Base-by-base conservation (phyloP, 2,888 invertebrate species). In the Trissolcus brochymenae region DNA sequence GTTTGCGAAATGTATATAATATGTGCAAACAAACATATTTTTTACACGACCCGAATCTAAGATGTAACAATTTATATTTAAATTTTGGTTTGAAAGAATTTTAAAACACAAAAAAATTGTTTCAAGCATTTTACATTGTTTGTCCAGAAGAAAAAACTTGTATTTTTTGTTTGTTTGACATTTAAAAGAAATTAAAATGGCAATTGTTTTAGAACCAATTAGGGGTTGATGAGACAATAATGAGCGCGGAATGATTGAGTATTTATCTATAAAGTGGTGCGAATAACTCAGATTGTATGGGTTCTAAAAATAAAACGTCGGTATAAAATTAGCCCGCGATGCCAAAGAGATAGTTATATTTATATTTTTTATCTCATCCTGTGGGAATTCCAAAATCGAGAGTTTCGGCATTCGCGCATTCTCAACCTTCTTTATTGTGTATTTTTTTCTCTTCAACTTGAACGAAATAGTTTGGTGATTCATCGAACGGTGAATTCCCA, bases 381-480 rank as follows among this genome's bases (percentile, higher is more conserved):
- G 71, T 11, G 35, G 66, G 66, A 70, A 71, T 71, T 65, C 61
- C 57, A 56, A 76, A 76, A 51, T 66, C 70, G 62, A 57, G 76
- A 29, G 50, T 59, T 57, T 70, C 16, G 25, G 13, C 19, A 11
- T 76, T 76, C 70, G 60, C 49, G 13, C 19, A 11, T 76, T 76
- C 70, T 65, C 49, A 21, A 14, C 19, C 19, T 35, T 43, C 16
- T 51, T 68, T 35, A 35, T 35, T 35, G 35, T 35, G 35, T 35
- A 35, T 35, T 35, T 35, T 35, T 76, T 66, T 53, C 56, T 61
- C 71, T 66, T 61, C 17, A 51, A 66, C 65, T 70, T 64, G 71
- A 54, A 66, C 49, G 25, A 66, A 71, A 76, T 71, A 71, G 65
- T 76, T 76, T 43, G 7, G 19, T 76, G 76, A 76, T 29, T 76